Percentiles rank a stretch among this genome's conserved stretches.
Conservation (phyloP, 1,140 invertebrate species). For the Lepidostoma basale region DNA sequence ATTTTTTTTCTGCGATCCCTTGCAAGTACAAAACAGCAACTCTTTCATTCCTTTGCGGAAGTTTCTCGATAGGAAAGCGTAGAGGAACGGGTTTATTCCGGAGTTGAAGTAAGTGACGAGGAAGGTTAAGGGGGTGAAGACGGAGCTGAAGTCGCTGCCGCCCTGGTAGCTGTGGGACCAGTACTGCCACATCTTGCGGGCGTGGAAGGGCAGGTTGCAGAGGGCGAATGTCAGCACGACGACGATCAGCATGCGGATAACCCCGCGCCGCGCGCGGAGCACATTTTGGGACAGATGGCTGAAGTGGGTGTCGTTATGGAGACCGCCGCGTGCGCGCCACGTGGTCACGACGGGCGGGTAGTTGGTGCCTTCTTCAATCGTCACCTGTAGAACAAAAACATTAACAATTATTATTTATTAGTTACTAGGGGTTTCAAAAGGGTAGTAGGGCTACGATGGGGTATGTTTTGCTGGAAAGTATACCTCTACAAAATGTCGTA, state of each 20-base stretch:
- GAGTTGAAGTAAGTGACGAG: slow-evolving; percentile 85
- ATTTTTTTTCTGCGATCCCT: slow-evolving; percentile 52
- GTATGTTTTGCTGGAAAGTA: no score
- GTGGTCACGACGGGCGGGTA: slow-evolving; percentile 50
- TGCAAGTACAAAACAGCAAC: slow-evolving; percentile 64
- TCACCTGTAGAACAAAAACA: slow-evolving; percentile 49
- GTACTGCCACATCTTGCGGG: slow-evolving; percentile 80
- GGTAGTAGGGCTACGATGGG: no score
- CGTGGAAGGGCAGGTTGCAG: slow-evolving; percentile 85
- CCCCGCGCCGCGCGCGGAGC: slow-evolving; percentile 69
- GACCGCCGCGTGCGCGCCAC: slow-evolving; percentile 46
- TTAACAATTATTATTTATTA: no score
- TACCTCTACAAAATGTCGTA: no score
- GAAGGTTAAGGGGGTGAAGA: slow-evolving; percentile 82
- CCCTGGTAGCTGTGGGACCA: slow-evolving; percentile 70
- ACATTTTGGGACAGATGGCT: slow-evolving; percentile 72
- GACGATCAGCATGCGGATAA: slow-evolving; percentile 81
- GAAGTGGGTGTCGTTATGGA: slow-evolving; percentile 43
- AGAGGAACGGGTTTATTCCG: slow-evolving; percentile 82
- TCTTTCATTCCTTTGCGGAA: slow-evolving; percentile 75
- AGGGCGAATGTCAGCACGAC: slow-evolving; percentile 82
- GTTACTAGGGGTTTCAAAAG: no score
- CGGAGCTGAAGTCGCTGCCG: slow-evolving; percentile 70
- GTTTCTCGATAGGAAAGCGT: slow-evolving; percentile 82
- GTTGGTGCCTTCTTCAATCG: slow-evolving; percentile 51